Base-by-base conservation (phyloP, 2,797 vertebrate species). In the Galagoides demidoff region DNA sequence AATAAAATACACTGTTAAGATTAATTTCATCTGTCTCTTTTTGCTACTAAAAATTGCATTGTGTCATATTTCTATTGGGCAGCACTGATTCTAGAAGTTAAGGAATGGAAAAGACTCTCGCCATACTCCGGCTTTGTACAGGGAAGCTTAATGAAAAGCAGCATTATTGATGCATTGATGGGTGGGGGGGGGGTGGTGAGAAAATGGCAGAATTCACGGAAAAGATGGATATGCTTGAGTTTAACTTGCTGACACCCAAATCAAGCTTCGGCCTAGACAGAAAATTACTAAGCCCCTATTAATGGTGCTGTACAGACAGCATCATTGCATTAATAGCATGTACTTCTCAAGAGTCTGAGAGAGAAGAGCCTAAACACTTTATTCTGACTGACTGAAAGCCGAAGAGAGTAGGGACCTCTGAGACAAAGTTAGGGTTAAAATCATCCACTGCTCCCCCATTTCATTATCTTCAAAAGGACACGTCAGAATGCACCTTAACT, bases 161-260 rank as follows among this genome's bases (percentile, higher is more conserved):
- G 19, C 39, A 5, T 2, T 57, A 77, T 57, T 34, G 68, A 92
- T 6, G 19, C 85, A 63, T 22, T 16, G 14, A 87, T 27, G 34
- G 37, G 22, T 8, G 2, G 11, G 14, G 8, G 43, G 39, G 39
- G 39, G 39, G 39, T 39, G 39, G 39, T 9, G 4, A 4, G 0
- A 19, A 39, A 16, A 55, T 1, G 45, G 59, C 61, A 27, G 14
- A 92, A 74, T 63, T 73, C 70, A 49, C 23, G n/a, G 57, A 29
- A 59, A 92, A 95, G 96, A 97, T 78, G 79, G 64, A 74, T 89
- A 83, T 29, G 59, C 7, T 76, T 5, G 45, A 61, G 64, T 63
- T 81, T 89, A 82, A 34, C 77, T 22, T 90, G 92, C 95, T 96
- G 95, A 96, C 71, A 81, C 20, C n/a, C 31, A 31, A 39, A 57